phyloP scores from a whole-genome alignment of 2,113 vertebrate species.

The Ceuthmochares aereus region DNA sequence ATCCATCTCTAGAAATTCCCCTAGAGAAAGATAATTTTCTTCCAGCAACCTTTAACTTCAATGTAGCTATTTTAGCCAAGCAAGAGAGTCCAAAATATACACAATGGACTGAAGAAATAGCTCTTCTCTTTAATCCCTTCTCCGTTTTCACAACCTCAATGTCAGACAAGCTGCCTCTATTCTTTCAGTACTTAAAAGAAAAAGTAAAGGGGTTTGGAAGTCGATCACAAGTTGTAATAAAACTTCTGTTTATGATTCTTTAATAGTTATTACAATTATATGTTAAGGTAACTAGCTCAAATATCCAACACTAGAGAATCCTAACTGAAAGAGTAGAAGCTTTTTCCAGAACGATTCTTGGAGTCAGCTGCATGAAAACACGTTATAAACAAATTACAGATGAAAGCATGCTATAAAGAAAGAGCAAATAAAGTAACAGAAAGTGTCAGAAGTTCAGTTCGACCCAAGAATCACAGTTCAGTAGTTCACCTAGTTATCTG shows the following conservation, averaged over 20 bases:
- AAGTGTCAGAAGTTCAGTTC: neutral
- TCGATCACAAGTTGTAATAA: neutral
- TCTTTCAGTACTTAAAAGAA: neutral
- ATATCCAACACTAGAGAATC: neutral
- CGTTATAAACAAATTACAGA: neutral
- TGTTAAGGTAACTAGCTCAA: neutral
- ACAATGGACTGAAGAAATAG: fast-evolving
- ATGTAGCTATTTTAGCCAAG: fast-evolving
- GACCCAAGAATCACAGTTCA: fast-evolving
- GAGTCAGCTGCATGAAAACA: neutral
- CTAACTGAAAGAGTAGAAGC: neutral
- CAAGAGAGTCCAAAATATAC: neutral
- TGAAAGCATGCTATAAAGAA: neutral
- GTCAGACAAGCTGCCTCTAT: neutral
- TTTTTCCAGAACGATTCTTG: neutral
- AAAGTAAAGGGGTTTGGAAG: fast-evolving
- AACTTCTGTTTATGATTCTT: neutral
- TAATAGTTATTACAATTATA: neutral
- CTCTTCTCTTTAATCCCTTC: neutral
- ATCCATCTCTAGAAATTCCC: neutral
- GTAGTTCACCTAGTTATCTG: fast-evolving
- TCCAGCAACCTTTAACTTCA: neutral
- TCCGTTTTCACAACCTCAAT: neutral
- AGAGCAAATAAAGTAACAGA: neutral
- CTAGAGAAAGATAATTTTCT: neutral